Evolutionary conservation across 37 sponge, comb jelly and placozoan genomes (phyloP).

Genomic region (Amphimedon queenslandica): DNA sequence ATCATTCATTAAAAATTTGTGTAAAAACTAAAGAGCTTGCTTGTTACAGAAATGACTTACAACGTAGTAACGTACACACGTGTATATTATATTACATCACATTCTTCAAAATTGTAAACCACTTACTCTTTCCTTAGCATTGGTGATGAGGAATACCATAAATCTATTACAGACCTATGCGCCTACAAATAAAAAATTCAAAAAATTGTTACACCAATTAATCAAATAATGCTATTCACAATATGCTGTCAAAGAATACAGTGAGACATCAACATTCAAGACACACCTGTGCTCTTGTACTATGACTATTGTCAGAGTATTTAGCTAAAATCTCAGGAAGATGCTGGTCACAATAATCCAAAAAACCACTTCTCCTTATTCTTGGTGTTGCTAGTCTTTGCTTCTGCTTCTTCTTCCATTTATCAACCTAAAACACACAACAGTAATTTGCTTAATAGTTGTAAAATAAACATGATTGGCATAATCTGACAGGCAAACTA

Average conservation of each 20-base stretch:
- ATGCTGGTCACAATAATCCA: conserved; percentile 52
- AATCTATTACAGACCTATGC: conserved; percentile 22
- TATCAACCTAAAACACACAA: conserved; percentile 54
- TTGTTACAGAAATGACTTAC: too few species aligned
- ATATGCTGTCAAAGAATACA: background rate
- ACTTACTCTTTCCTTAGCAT: conserved; percentile 26
- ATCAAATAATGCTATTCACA: too few species aligned
- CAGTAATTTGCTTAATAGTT: too few species aligned
- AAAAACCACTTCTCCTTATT: conserved; percentile 36
- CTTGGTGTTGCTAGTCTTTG: background rate
- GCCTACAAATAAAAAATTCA: conserved; percentile 5
- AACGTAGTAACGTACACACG: too few species aligned
- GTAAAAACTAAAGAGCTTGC: too few species aligned
- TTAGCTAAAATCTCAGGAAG: conserved; percentile 16
- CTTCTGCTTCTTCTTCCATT: conserved; percentile 36
- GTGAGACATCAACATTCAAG: background rate
- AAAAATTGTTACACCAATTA: too few species aligned
- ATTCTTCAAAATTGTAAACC: too few species aligned
- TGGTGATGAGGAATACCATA: conserved; percentile 37
- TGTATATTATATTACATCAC: too few species aligned
- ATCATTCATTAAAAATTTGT: too few species aligned
- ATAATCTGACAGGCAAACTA: too few species aligned
- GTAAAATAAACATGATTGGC: too few species aligned
- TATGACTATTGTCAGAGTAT: conserved; percentile 4
- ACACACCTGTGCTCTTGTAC: conserved; percentile 3